Conservation (phyloP, 2,888 invertebrate genomes). For the Nephrotoma flavescens region DNA sequence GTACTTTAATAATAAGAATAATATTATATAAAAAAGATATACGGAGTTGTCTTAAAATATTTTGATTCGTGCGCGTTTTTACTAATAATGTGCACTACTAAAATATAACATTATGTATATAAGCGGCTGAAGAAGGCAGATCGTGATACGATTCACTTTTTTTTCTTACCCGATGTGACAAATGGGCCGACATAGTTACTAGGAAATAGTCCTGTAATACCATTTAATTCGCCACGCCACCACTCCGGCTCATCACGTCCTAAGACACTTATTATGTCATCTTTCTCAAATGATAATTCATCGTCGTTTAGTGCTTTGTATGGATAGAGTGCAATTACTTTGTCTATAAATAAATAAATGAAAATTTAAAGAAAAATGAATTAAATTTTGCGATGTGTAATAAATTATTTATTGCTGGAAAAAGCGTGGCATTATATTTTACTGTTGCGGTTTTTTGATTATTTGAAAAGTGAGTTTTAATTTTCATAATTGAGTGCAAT, state of each 20-base stretch:
- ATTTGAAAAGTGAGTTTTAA: neutral
- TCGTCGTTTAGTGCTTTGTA: constrained; percentile 92
- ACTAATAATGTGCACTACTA: neutral
- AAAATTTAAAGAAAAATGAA: neutral
- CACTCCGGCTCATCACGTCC: constrained; percentile 90
- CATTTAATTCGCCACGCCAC: constrained; percentile 93
- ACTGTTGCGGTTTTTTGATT: neutral
- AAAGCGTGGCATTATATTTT: neutral
- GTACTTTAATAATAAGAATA: neutral
- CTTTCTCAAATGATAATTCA: constrained; percentile 83
- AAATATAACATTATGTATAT: neutral
- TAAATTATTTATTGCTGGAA: neutral
- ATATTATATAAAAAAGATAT: neutral
- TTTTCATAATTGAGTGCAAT: neutral
- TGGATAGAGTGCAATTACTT: constrained; percentile 84
- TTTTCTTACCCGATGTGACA: constrained; percentile 33
- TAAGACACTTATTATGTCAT: constrained; percentile 77
- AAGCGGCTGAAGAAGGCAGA: neutral
- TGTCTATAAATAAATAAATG: constrained; percentile 37
- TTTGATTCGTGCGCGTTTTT: neutral
- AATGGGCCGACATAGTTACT: constrained; percentile 84
- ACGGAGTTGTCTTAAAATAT: neutral
- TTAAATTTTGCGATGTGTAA: neutral
- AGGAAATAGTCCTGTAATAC: constrained; percentile 82
- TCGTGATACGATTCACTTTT: constrained; percentile 11